Conservation (phyloP, 37 sponge, comb jelly and placozoan species). For the Axinella damicornis region DNA sequence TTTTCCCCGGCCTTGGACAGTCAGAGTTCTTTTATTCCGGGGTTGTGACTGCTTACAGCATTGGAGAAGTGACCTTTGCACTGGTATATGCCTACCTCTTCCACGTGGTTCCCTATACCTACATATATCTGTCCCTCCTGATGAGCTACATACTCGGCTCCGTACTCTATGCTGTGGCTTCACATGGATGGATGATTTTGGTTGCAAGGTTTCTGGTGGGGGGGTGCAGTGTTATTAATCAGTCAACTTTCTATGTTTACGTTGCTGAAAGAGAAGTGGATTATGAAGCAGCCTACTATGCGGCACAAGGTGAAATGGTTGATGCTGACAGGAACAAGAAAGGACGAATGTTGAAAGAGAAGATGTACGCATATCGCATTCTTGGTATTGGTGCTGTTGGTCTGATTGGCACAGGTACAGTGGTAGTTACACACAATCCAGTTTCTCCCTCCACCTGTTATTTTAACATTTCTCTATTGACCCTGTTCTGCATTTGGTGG, state of each 20-base stretch:
- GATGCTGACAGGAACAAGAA: neutral
- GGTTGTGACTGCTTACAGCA: conserved; percentile 24
- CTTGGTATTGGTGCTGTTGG: neutral
- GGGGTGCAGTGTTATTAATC: conserved; percentile 2
- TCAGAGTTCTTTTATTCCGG: conserved; percentile 32
- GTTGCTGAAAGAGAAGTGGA: conserved; percentile 11
- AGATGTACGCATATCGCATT: neutral
- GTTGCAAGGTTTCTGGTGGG: conserved; percentile 10
- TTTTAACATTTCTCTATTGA: no score
- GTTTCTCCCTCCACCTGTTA: no score
- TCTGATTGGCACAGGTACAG: conserved; percentile 30
- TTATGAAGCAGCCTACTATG: conserved; percentile 7
- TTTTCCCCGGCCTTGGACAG: conserved; percentile 26
- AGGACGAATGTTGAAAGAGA: neutral
- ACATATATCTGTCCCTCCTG: conserved; percentile 3
- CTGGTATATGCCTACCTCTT: neutral
- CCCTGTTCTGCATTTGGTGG: no score
- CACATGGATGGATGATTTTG: conserved; percentile 7
- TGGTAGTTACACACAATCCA: no score
- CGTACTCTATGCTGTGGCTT: conserved; percentile 16
- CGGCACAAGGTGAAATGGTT: neutral
- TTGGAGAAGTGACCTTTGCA: conserved; percentile 20
- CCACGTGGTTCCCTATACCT: conserved; percentile 23
- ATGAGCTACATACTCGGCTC: neutral
- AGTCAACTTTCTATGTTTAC: conserved; percentile 10